Percentiles rank a stretch among this genome's conserved stretches.
Conservation (phyloP, 1,140 invertebrate species). For the Tribolium castaneum region DNA sequence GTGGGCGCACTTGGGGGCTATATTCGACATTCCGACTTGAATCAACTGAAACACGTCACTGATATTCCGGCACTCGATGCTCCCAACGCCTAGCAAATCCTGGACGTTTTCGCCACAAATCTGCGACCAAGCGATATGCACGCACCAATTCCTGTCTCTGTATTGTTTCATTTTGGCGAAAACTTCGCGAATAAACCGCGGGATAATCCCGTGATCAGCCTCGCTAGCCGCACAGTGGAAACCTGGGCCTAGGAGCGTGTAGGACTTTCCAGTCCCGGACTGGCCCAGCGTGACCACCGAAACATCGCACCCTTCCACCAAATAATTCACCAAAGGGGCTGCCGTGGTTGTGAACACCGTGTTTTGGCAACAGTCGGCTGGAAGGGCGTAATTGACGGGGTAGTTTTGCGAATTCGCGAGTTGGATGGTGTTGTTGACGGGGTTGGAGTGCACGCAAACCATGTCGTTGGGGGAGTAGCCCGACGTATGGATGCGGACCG, state of each 20-base stretch:
- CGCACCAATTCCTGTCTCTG: conserved; percentile 70
- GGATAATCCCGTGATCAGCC: conserved; percentile 80
- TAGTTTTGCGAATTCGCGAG: conserved; percentile 68
- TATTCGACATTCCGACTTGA: conserved; percentile 63
- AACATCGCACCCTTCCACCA: conserved; percentile 77
- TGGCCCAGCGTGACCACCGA: conserved; percentile 84
- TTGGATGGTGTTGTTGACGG: conserved; percentile 68
- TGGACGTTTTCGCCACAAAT: conserved; percentile 64
- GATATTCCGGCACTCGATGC: conserved; percentile 60
- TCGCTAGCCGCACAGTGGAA: conserved; percentile 76
- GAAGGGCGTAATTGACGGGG: conserved; percentile 72
- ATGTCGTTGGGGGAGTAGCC: conserved; percentile 59
- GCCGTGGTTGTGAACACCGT: conserved; percentile 65
- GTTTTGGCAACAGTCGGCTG: conserved; percentile 66
- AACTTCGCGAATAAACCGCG: conserved; percentile 78
- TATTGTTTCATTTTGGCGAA: conserved; percentile 74
- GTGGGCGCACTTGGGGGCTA: conserved; percentile 63
- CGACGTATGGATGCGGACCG: conserved; percentile 57
- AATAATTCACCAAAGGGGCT: conserved; percentile 70
- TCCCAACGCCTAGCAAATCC: conserved; percentile 59
- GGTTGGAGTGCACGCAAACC: conserved; percentile 68
- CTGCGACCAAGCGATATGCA: conserved; percentile 76
- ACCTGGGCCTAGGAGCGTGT: conserved; percentile 80
- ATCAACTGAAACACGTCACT: conserved; percentile 63
- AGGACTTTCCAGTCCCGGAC: conserved; percentile 81